Base-by-base conservation (phyloP, 92 coral and sea anemone genomes). In the Epizoanthus rinbou region DNA sequence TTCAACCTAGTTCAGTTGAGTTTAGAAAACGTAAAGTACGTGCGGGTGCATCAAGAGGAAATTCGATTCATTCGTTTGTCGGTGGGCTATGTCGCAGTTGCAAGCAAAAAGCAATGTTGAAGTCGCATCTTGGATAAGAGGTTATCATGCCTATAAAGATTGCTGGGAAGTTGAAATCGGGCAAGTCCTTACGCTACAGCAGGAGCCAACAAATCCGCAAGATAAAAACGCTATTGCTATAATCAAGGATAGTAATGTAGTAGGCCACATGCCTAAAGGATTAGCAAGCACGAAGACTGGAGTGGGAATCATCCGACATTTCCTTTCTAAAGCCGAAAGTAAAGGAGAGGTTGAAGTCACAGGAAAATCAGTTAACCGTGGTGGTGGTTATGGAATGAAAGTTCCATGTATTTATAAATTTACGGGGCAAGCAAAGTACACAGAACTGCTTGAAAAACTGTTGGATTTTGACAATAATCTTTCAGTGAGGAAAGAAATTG, bases 121-220 rank as follows among this genome's bases (percentile, higher is more conserved):
- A 72, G 76, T 72, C 76, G 9, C 76, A 21, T 72, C 76, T 72
- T 47, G 76, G 59, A 72, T 72, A 2, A 88, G 87, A 86, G 91
- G 91, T 31, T 88, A 83, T 84, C 85, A 83, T 60, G 87, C 76
- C 57, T 88, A 83, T 76, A 84, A 88, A 83, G 87, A 83, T 82
- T 58, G 7, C 56, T 75, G 87, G 87, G 84, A 76, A 57, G 63
- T 83, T 45, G 75, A 83, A 14, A 76, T 83, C 50, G 84, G 87
- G 76, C 31, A 87, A 78, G 73, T 82, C 68, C 90, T 73, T 19
- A 19, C 35, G 37, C 73, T 80, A 80, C 74, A 68, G 69, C 82
- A 80, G 79, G 80, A 69, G 62, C 75, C 89, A 67, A 85, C 81
- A 37, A 83, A 85, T 79, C 62, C 69, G 13, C 87, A 85, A 62